Percentiles rank a stretch among this genome's conserved stretches.
Evolutionary conservation across 2,113 vertebrate genomes (phyloP).

Genomic region (Pavo muticus): DNA sequence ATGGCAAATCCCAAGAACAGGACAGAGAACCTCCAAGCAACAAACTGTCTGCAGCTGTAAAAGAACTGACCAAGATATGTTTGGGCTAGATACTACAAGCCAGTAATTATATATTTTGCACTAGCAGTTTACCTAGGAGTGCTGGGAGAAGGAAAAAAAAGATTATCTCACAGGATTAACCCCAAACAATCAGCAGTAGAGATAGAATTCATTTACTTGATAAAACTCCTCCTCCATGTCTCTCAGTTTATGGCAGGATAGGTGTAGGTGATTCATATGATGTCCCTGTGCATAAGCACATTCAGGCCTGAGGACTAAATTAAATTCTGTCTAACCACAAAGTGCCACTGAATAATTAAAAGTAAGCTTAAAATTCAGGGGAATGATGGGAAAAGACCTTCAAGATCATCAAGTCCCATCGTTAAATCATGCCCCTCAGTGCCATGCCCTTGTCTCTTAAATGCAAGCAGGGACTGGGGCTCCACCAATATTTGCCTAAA

Average conservation of each 20-base stretch:
- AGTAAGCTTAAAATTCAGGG: background rate
- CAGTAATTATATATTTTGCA: background rate
- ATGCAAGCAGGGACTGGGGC: background rate
- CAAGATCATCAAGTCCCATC: background rate
- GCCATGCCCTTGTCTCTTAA: background rate
- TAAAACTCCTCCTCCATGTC: background rate
- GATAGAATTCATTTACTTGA: background rate
- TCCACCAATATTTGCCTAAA: background rate
- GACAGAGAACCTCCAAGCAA: background rate
- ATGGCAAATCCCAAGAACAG: background rate
- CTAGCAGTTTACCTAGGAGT: background rate
- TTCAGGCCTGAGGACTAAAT: background rate
- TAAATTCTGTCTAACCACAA: background rate
- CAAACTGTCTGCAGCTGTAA: background rate
- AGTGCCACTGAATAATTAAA: background rate
- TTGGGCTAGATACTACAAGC: background rate
- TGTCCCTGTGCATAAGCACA: background rate
- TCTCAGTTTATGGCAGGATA: accelerated
- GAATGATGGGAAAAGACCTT: background rate
- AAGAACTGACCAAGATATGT: background rate
- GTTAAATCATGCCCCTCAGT: background rate
- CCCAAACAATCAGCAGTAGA: background rate
- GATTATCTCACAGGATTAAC: background rate
- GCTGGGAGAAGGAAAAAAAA: background rate
- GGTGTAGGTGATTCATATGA: background rate